Evolutionary conservation across 2,113 vertebrate genomes (phyloP).

Genomic region (Hypanus sabinus): DNA sequence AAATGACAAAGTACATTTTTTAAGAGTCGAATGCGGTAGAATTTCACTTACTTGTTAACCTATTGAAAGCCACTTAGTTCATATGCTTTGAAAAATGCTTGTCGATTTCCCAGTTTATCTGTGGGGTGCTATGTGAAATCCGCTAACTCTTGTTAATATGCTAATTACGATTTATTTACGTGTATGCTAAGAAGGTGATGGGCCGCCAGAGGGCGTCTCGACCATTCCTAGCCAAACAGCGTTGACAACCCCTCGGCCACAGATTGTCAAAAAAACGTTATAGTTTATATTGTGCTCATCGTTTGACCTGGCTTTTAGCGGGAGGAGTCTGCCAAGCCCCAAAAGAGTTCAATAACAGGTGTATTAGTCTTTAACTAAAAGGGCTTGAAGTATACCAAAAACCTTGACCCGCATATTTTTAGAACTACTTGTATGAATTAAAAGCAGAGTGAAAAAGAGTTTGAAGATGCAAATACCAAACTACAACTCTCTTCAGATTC

Average conservation of each 20-base stretch:
- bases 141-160: not conserved
- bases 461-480: conserved; percentile 20
- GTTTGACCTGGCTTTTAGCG: not conserved
- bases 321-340: not conserved
- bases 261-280: not conserved
- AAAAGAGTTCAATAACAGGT: conserved; percentile 14
- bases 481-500: conserved; percentile 31
- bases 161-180: not conserved
- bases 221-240: not conserved
- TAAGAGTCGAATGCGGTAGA: not conserved
- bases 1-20: not conserved
- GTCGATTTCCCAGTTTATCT: not conserved
- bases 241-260: not conserved
- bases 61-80: not conserved
- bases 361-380: not conserved
- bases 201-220: conserved; percentile 9
- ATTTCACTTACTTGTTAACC: not conserved
- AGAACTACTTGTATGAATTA: conserved; percentile 23
- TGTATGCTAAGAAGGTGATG: not conserved
- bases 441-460: not conserved
- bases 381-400: not conserved
- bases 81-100: not conserved
- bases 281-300: conserved; percentile 25
- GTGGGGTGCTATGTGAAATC: not conserved
- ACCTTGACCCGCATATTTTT: not conserved